Percentiles rank a stretch among this genome's conserved stretches.
Evolutionary conservation across 2,113 vertebrate species (phyloP).

Genomic region (Rhabdornis inornatus): DNA sequence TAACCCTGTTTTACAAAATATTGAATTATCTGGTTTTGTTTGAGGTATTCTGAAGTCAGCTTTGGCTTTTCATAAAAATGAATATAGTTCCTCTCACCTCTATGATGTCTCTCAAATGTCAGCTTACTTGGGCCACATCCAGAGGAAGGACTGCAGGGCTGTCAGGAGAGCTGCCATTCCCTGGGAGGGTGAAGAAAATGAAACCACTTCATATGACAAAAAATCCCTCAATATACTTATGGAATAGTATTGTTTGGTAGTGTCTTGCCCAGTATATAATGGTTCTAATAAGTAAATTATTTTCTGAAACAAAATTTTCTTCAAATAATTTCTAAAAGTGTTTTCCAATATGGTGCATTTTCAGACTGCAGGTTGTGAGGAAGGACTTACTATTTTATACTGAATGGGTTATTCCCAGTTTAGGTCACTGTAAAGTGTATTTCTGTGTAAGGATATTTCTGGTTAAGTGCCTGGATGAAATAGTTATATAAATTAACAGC

Average conservation of each 20-base stretch:
- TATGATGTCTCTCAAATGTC: neutral
- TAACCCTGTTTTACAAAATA: neutral
- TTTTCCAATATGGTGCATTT: neutral
- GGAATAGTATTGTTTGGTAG: neutral
- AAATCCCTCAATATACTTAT: fast-evolving
- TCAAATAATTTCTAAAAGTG: neutral
- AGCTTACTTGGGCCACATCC: neutral
- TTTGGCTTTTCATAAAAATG: neutral
- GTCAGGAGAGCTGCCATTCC: neutral
- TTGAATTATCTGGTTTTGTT: neutral
- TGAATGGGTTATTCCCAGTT: neutral
- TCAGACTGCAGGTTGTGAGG: neutral
- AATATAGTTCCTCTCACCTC: neutral
- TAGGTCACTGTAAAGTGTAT: neutral
- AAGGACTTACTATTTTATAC: neutral
- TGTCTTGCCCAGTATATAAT: neutral
- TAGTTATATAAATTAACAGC: neutral
- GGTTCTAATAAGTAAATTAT: neutral
- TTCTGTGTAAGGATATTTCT: neutral
- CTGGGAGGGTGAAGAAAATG: neutral
- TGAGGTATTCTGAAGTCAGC: neutral
- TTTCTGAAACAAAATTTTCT: neutral
- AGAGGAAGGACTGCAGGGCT: neutral
- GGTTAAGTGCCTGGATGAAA: neutral
- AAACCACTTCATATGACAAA: neutral